Conservation (phyloP, 2,888 invertebrate species). For the Marronus borbonicus region DNA sequence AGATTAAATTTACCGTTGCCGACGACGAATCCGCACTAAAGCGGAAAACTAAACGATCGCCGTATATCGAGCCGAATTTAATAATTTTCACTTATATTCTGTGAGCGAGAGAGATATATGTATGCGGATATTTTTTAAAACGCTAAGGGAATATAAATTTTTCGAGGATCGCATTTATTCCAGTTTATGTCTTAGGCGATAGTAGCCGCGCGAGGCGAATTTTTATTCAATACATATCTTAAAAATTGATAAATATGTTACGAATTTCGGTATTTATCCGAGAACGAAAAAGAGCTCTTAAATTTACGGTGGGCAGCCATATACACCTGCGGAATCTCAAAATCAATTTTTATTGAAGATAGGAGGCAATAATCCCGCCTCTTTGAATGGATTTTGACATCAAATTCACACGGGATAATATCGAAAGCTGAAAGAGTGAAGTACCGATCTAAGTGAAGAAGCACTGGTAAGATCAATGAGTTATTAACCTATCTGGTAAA, state of each 20-base stretch:
- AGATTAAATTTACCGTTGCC: slow-evolving; percentile 49
- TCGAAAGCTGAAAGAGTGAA: too few relatives aligned
- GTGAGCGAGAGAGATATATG: background rate
- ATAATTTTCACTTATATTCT: slow-evolving; percentile 53
- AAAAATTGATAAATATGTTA: slow-evolving; percentile 27
- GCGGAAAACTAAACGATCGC: slow-evolving; percentile 47
- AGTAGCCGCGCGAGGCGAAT: slow-evolving; percentile 34
- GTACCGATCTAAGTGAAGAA: too few relatives aligned
- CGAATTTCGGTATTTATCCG: slow-evolving; percentile 11
- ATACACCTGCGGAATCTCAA: background rate
- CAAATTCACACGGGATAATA: too few relatives aligned
- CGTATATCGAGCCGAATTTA: slow-evolving; percentile 54
- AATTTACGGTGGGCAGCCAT: background rate
- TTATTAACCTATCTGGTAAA: too few relatives aligned
- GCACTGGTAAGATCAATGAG: too few relatives aligned
- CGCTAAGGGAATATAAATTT: slow-evolving; percentile 44
- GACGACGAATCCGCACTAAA: slow-evolving; percentile 43
- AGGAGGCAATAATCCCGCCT: too few relatives aligned
- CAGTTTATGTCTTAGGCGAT: slow-evolving; percentile 25
- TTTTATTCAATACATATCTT: slow-evolving; percentile 24
- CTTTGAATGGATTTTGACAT: too few relatives aligned
- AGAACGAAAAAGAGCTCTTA: background rate
- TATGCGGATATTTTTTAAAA: slow-evolving; percentile 15
- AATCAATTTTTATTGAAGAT: too few relatives aligned
- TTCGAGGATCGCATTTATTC: slow-evolving; percentile 39